These are phyloP conservation scores for Cnemophilus loriae DNA, from an alignment of 2,113 vertebrate genomes.

Conservation along the genomic window DNA sequence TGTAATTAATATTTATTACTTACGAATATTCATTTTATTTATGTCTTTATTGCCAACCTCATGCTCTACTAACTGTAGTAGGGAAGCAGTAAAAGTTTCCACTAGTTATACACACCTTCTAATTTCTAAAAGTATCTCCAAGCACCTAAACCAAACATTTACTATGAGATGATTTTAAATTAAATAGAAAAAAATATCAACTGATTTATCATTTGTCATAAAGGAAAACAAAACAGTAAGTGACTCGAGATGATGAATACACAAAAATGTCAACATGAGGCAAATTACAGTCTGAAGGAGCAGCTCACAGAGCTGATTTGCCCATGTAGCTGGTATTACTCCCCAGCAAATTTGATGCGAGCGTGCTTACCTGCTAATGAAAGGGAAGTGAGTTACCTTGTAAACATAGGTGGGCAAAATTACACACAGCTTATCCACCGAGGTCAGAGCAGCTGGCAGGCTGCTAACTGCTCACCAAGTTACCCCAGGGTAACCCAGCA, in stretches of 20 bases:
- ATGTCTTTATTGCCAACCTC: constrained; percentile 47
- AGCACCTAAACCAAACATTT: not conserved
- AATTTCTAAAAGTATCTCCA: not conserved
- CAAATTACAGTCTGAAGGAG: not conserved
- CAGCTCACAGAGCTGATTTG: not conserved
- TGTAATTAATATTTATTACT: constrained; percentile 75
- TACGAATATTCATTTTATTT: constrained; percentile 72
- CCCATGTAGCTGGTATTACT: not conserved
- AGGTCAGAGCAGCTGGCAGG: not conserved
- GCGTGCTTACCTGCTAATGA: not conserved
- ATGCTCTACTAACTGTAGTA: constrained; percentile 19
- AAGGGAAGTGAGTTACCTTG: not conserved
- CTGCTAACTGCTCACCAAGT: not conserved
- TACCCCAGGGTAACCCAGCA: not conserved
- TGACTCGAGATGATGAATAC: not conserved
- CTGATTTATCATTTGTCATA: not conserved
- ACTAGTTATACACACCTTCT: not conserved
- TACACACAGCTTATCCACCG: not conserved
- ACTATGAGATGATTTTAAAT: not conserved
- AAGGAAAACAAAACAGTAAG: not conserved
- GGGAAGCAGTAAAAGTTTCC: constrained; percentile 53
- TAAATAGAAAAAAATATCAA: not conserved
- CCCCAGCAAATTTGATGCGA: not conserved
- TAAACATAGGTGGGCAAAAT: not conserved
- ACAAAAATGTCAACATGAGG: not conserved